Evolutionary conservation across 2,888 invertebrate species (phyloP), one percentile per base, ranked within the genome.

Genomic region (Myathropa florea): DNA sequence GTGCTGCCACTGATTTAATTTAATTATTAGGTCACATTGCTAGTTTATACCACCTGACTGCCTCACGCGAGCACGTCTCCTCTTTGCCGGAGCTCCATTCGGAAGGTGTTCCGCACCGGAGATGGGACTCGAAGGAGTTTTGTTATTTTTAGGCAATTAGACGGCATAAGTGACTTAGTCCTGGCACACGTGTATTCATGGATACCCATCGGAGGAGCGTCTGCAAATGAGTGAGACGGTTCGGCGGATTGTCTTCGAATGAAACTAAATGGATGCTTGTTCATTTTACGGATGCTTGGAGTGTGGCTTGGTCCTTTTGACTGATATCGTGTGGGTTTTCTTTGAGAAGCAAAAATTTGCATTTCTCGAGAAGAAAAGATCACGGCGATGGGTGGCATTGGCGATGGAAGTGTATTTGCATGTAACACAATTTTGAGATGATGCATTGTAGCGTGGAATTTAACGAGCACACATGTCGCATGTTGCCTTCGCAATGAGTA

Each of bases 21-120:
- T 57, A 77, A 81, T 85, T 81, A 85, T 68, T 77, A 63, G 60
- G 67, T 60, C 72, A 67, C 65, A 72, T 72, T 26, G 53, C 67
- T 72, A 53, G 60, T 23, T 80, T 53, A 7, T 18, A 18, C 60
- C 26, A 60, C 39, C 72, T 39, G 46, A 18, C 23, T 33, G 64
- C 26, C 4, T 7, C 3, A 12, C 9, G n/a, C 24, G 55, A 46
- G 18, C 46, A 46, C 6, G 18, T n/a, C 46, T 33, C 28, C 53
- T n/a, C n/a, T n/a, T n/a, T 12, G 12, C 3, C 33, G 33, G 12
- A 24, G 4, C 23, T 24, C 7, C 57, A 14, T 23, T 14, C 57
- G 23, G 23, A 57, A 3, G 57, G 6, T 1, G 57, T 12, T 12
- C 7, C 14, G 6, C 53, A 18, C n/a, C 21, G 18, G 53, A 53